These are phyloP conservation scores for Euphydryas editha DNA, from an alignment of 2,888 invertebrate species.

Conservation along the genomic window DNA sequence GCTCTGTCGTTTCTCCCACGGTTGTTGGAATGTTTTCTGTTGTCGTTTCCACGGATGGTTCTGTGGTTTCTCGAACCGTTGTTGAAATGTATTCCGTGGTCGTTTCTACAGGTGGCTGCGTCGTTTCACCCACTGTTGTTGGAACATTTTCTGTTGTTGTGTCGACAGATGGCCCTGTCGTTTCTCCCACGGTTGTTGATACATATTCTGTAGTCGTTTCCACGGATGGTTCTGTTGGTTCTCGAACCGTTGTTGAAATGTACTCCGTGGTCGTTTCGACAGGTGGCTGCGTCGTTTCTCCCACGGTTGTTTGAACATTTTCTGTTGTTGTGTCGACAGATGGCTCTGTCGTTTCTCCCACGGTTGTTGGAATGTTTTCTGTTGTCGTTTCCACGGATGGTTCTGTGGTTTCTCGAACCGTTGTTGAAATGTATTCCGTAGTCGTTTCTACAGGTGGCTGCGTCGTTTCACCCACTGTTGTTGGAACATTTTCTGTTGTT, in stretches of 20 bases:
- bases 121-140: not conserved
- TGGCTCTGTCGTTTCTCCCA: not conserved
- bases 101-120: not conserved
- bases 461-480: not conserved
- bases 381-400: slow-evolving; percentile 4
- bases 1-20: not conserved
- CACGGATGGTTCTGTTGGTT: not conserved
- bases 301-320: not conserved
- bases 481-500: slow-evolving; percentile 3
- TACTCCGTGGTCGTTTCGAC: slow-evolving; percentile 8
- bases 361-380: not conserved
- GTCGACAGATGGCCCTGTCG: not conserved
- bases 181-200: not conserved
- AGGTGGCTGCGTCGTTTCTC: not conserved
- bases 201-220: not conserved
- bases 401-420: not conserved
- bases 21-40: slow-evolving; percentile 1
- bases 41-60: slow-evolving; percentile 1
- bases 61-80: not conserved
- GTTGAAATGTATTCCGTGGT: not conserved
- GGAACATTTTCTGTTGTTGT: slow-evolving; percentile 4
- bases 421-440: not conserved
- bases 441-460: slow-evolving; percentile 3
- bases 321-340: slow-evolving; percentile 12
- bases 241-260: not conserved